phyloP scores from a whole-genome alignment of 2,797 vertebrate genomes.

The Etheostoma nigrum region DNA sequence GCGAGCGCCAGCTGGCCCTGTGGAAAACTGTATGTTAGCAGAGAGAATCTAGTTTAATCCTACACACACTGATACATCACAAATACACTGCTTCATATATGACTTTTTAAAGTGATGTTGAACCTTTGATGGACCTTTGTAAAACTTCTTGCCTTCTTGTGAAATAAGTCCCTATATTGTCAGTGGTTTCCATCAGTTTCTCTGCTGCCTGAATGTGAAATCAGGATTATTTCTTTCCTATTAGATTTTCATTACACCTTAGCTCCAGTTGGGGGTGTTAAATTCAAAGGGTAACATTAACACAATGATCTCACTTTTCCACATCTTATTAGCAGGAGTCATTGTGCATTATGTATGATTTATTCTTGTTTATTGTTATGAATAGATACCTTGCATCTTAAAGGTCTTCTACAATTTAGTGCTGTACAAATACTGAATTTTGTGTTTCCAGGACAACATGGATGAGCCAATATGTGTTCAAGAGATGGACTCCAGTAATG shows the following conservation, averaged over 20 bases:
- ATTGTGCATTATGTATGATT: background rate
- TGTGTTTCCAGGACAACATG: conserved; percentile 91
- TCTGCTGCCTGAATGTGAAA: background rate
- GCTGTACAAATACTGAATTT: background rate
- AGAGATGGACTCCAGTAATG: conserved; percentile 98
- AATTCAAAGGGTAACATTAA: conserved; percentile 23
- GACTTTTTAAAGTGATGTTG: background rate
- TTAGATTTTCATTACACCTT: background rate
- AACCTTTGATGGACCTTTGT: background rate
- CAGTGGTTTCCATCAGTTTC: background rate
- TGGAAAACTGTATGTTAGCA: conserved; percentile 92
- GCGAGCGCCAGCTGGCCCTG: conserved; percentile 96
- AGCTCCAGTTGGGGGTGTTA: conserved; percentile 56
- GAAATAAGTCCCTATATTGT: background rate
- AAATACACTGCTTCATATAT: background rate
- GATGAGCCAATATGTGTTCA: conserved; percentile 96
- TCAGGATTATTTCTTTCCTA: background rate
- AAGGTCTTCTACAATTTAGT: background rate
- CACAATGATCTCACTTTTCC: background rate
- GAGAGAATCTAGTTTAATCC: conserved; percentile 3
- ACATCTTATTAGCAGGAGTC: background rate
- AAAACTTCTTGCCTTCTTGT: background rate
- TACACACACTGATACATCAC: conserved; percentile 14
- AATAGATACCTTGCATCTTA: background rate
- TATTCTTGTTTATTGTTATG: background rate